These are phyloP conservation scores for Rhimphoctona megacephalus DNA, from an alignment of 2,888 invertebrate genomes.

Conservation along the genomic window DNA sequence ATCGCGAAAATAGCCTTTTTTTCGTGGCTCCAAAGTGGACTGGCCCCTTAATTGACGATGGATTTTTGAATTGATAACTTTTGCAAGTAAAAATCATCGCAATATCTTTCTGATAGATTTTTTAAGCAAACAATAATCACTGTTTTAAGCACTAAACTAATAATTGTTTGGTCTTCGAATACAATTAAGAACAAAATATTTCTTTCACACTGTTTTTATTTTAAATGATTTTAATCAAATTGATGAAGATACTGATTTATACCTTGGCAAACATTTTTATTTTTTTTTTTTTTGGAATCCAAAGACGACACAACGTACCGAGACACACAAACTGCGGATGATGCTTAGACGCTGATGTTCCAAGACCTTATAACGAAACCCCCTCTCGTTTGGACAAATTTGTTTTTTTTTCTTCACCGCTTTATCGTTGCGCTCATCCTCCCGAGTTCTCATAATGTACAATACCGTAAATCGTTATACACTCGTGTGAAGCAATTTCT, in stretches of 20 bases:
- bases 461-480: slow-evolving; percentile 37
- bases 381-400: slow-evolving; percentile 51
- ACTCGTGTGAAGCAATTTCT: slow-evolving; percentile 70
- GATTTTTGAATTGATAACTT: too few relatives aligned
- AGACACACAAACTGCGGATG: slow-evolving; percentile 61
- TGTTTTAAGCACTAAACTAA: neutral
- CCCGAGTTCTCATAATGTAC: slow-evolving; percentile 51
- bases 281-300: slow-evolving; percentile 40
- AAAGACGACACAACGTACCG: slow-evolving; percentile 50
- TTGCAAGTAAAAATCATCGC: neutral
- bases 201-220: neutral
- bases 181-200: neutral
- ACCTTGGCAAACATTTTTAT: slow-evolving; percentile 66
- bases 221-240: slow-evolving; percentile 1
- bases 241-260: neutral
- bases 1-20: too few relatives aligned
- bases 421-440: slow-evolving; percentile 69
- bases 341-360: slow-evolving; percentile 46
- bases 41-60: too few relatives aligned
- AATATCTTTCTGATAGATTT: neutral
- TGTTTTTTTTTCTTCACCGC: slow-evolving; percentile 9
- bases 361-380: slow-evolving; percentile 65
- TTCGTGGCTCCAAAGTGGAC: too few relatives aligned
- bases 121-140: neutral
- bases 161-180: neutral